Conservation (phyloP, 2,888 invertebrate genomes). For the Plagodis dolabraria region DNA sequence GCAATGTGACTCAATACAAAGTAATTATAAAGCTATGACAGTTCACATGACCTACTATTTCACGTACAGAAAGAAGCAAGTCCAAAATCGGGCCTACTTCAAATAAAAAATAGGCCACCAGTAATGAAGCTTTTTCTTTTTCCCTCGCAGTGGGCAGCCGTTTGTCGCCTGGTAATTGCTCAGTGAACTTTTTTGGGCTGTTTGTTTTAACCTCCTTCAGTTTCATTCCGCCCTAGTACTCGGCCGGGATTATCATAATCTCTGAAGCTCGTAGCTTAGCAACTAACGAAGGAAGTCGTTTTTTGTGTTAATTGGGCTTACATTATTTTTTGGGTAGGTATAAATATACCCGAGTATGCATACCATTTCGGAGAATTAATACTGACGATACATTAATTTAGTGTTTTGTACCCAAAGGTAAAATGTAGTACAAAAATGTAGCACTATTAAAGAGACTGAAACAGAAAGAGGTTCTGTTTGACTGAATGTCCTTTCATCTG, state of each 20-base stretch:
- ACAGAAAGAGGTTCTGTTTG: no score
- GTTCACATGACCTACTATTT: no score
- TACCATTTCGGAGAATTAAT: no score
- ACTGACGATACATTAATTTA: no score
- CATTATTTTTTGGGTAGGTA: no score
- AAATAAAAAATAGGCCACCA: constrained; percentile 18
- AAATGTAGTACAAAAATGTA: no score
- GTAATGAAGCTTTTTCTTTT: constrained; percentile 51
- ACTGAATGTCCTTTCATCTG: no score
- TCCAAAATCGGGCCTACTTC: constrained; percentile 11
- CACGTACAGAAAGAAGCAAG: not conserved
- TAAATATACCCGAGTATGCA: no score
- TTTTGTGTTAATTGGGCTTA: constrained; percentile 7
- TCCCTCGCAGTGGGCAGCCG: constrained; percentile 47
- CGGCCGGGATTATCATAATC: constrained; percentile 21
- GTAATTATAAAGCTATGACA: no score
- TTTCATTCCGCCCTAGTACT: constrained; percentile 44
- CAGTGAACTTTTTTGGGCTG: constrained; percentile 59
- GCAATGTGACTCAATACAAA: no score
- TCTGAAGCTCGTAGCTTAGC: constrained; percentile 14
- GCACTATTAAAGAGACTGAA: no score
- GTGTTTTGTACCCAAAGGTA: no score
- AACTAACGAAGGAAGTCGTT: constrained; percentile 3
- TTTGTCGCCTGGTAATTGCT: constrained; percentile 63
- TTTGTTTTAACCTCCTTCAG: constrained; percentile 54